phyloP scores from a whole-genome alignment of 2,113 vertebrate genomes.

The Neomonachus schauinslandi region DNA sequence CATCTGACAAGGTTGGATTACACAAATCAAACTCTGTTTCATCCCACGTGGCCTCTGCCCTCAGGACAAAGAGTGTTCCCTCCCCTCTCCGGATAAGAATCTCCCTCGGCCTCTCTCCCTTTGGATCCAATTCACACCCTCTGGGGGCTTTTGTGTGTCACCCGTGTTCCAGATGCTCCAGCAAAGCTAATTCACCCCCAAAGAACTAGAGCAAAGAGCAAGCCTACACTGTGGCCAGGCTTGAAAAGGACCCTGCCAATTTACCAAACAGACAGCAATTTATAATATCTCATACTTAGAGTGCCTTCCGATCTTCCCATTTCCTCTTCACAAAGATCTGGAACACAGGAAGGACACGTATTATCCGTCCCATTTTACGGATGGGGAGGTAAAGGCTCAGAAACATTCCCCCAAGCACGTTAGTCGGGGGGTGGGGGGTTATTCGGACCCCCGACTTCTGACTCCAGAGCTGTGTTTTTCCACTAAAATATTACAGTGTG shows the following conservation, averaged over 20 bases:
- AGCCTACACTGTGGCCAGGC: background rate
- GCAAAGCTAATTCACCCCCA: background rate
- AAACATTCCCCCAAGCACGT: conserved; percentile 19
- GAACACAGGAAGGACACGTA: background rate
- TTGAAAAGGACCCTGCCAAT: conserved; percentile 15
- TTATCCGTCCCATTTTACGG: background rate
- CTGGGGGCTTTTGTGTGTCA: background rate
- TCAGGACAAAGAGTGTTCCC: conserved; percentile 54
- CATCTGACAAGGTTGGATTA: conserved; percentile 63
- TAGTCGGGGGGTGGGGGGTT: background rate
- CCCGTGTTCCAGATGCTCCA: background rate
- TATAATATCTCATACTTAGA: background rate
- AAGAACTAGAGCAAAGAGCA: background rate
- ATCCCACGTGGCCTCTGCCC: conserved; percentile 37
- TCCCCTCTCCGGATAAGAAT: conserved; percentile 57
- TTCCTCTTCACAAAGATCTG: background rate
- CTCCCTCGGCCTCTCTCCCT: conserved; percentile 15
- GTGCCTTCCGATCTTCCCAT: background rate
- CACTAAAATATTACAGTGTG: background rate
- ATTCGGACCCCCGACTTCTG: background rate
- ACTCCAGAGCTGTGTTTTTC: background rate
- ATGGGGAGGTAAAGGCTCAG: background rate
- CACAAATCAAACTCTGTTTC: conserved; percentile 71
- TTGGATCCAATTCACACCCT: conserved; percentile 57
- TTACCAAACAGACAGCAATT: background rate